Base-by-base conservation (phyloP, 2,888 invertebrate genomes). In the Lumbricus terrestris region DNA sequence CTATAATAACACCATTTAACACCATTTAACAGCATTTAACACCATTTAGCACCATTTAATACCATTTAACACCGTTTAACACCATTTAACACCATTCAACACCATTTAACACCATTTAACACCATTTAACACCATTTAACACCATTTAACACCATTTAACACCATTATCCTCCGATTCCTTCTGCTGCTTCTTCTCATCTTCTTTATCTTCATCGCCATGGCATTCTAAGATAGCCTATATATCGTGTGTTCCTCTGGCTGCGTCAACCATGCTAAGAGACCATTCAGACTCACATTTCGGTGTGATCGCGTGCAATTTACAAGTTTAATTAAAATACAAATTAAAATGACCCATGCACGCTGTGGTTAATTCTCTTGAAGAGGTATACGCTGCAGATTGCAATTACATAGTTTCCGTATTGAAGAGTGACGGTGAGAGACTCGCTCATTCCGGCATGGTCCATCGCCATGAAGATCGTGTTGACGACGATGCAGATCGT, bases 401-500 rank as follows among this genome's bases (percentile, higher is more conserved):
- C 69, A 96, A 97, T 97, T 95, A 98, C 98, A 96, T 98, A 98
- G 95, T 99, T 99, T 95, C 98, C 98, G 95, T 97, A 97, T 95
- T 97, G 97, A 92, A 98, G 96, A 88, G 97, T 97, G 93, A 96
- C 96, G 91, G 97, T 97, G 35, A 91, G 90, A 96, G 98, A 96
- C 94, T 97, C 97, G 94, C 96, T 96, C 98, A 98, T 98, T 93
- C 97, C 97, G 95, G 98, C 97, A 94, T 98, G 98, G 95, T 99
- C 98, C 95, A 98, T 96, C 34, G 98, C 98, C 98, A 99, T 98
- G 96, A 99, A 99, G 93, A 98, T 96, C 20, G 99, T 99, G 95
- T 99, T 99, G 94, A 98, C 98, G 92, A 99, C 97, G 95, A 99
- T 99, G 95, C 98, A 99, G 91, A 99, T 96, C 47, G 99, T 99